Evolutionary conservation across 1,140 invertebrate genomes (phyloP).

Genomic region (Cyphomyrmex costatus): DNA sequence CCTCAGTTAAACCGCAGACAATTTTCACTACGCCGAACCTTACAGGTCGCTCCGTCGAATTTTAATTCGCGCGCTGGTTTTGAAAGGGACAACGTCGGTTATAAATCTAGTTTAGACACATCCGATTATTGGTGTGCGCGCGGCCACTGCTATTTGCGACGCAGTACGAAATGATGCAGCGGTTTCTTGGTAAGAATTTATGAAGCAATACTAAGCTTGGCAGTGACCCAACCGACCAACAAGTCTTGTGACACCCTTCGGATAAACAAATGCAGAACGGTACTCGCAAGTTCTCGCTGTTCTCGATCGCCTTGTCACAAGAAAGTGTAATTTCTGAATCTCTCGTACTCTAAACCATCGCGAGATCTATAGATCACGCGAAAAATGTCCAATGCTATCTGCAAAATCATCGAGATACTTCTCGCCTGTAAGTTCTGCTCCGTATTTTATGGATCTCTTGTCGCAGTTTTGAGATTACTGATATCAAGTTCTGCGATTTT

Average conservation of each 20-base stretch:
- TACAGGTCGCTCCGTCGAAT: conserved; percentile 26
- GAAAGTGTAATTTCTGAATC: conserved; percentile 67
- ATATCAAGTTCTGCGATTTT: conserved; percentile 33
- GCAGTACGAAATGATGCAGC: conserved; percentile 81
- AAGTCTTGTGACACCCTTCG: conserved; percentile 79
- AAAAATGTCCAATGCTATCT: conserved; percentile 31
- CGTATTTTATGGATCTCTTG: conserved; percentile 26
- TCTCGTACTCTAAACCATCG: not conserved
- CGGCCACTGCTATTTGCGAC: conserved; percentile 78
- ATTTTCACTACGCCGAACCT: conserved; percentile 53
- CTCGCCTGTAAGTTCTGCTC: not conserved
- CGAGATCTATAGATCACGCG: conserved; percentile 34
- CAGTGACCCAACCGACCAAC: conserved; percentile 79
- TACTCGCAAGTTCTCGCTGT: conserved; percentile 8
- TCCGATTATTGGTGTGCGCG: conserved; percentile 76
- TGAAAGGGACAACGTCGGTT: conserved; percentile 43
- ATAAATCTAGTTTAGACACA: conserved; percentile 72
- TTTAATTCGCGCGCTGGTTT: conserved; percentile 63
- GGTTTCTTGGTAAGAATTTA: conserved; percentile 81
- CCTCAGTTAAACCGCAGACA: conserved; percentile 48
- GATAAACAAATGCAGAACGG: conserved; percentile 73
- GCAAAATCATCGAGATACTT: conserved; percentile 22
- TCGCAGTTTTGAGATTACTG: conserved; percentile 3
- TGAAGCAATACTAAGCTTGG: conserved; percentile 84
- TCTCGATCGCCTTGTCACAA: conserved; percentile 14